Evolutionary conservation across 2,113 vertebrate species (phyloP), one percentile per base, ranked within the genome.

Genomic region (Prinia subflava): DNA sequence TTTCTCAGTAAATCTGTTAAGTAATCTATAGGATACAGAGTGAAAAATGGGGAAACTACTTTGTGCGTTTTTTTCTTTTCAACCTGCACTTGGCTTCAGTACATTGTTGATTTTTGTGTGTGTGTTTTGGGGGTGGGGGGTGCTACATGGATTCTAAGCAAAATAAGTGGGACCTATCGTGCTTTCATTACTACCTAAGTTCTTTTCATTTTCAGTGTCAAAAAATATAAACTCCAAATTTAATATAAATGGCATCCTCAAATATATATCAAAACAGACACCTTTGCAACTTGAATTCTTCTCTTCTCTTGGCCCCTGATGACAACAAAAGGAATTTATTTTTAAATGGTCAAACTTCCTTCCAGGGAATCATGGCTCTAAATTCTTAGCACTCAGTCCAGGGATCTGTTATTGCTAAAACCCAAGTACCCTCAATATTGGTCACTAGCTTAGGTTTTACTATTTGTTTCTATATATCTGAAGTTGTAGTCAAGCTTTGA

Each of bases 101-200:
- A 37, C 12, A n/a, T 23, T 2, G 1, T 31, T 53, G 19, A 49
- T 65, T 13, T 53, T 57, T 30, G 3, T 33, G 2, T 11, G 4
- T 7, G 3, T 50, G 6, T 42, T 24, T 5, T 13, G 20, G 5
- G 1, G 4, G 24, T 13, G 49, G 4, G 28, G 1, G 2, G 2
- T 17, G 7, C 16, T 18, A 14, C 27, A 57, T 4, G 7, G 28
- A 83, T 74, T 73, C 23, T 82, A 20, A 81, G 11, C 4, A 60
- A 64, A 15, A 85, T 9, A 64, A 73, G 5, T 39, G 13, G 6
- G 16, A 71, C 44, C 35, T 22, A 25, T 69, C 24, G 8, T 75
- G 11, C 9, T 53, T 83, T 70, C 21, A 60, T n/a, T 1, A 20
- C 28, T 60, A 67, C 8, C 4, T 22, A 50, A 55, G 6, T 60